Evolutionary conservation across 2,113 vertebrate species (phyloP).

Genomic region (Balaeniceps rex): DNA sequence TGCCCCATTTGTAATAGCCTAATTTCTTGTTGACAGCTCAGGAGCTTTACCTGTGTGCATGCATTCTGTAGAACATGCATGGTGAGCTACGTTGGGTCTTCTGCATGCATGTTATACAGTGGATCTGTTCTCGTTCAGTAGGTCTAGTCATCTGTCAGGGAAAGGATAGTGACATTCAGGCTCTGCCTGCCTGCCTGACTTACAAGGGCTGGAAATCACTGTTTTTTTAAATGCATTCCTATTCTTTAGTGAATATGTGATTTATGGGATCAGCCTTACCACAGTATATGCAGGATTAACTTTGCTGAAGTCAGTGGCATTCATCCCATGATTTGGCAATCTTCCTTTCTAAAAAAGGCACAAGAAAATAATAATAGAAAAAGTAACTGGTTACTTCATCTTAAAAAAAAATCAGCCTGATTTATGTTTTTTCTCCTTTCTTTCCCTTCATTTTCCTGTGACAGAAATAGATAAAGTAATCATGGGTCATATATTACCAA

Average conservation of each 20-base stretch:
- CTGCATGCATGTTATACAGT: background rate
- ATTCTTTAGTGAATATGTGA: background rate
- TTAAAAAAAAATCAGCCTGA: background rate
- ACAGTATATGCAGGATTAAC: background rate
- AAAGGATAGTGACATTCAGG: background rate
- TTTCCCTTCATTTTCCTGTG: background rate
- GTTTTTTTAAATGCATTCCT: background rate
- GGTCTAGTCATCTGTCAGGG: background rate
- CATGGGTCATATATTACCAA: background rate
- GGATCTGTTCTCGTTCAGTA: background rate
- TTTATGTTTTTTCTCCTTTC: background rate
- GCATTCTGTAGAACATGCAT: fast-evolving
- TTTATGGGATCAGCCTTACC: background rate
- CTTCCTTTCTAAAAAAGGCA: background rate
- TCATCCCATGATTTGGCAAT: background rate
- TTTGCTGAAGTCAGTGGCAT: background rate
- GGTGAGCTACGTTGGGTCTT: background rate
- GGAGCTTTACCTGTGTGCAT: background rate
- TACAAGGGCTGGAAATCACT: background rate
- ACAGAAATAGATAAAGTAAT: background rate
- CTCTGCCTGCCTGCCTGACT: background rate
- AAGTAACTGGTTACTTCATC: background rate
- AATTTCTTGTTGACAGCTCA: background rate
- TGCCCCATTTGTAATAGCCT: background rate
- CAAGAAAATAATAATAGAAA: background rate